Percentiles rank a stretch among this genome's conserved stretches.
These are phyloP conservation scores for Plemyria rubiginata DNA, from an alignment of 2,888 invertebrate species.

Conservation along the genomic window DNA sequence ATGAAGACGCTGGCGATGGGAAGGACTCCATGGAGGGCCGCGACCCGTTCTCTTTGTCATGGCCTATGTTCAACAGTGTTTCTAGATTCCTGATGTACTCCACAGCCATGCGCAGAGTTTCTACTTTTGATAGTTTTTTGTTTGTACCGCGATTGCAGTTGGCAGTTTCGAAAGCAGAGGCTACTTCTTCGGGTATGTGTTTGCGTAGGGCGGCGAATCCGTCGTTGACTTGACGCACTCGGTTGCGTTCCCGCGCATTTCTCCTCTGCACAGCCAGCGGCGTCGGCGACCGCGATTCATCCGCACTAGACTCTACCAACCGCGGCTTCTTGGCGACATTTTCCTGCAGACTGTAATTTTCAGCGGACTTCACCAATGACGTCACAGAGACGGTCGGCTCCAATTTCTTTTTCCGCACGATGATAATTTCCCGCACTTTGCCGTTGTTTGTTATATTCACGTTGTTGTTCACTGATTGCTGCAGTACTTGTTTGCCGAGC, in stretches of 20 bases:
- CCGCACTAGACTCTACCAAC: slow-evolving; percentile 74
- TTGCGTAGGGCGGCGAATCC: slow-evolving; percentile 95
- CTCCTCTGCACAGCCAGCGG: slow-evolving; percentile 93
- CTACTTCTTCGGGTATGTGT: slow-evolving; percentile 93
- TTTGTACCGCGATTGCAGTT: slow-evolving; percentile 87
- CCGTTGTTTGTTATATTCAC: slow-evolving; percentile 81
- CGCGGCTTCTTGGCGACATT: slow-evolving; percentile 67
- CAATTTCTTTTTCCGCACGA: slow-evolving; percentile 81
- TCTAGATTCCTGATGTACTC: slow-evolving; percentile 95
- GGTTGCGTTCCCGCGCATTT: slow-evolving; percentile 96
- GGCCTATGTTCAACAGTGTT: slow-evolving; percentile 88
- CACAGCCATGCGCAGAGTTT: slow-evolving; percentile 95
- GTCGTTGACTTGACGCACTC: slow-evolving; percentile 96
- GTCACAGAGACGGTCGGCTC: slow-evolving; percentile 75
- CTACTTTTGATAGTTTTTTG: slow-evolving; percentile 94
- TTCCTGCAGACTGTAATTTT: slow-evolving; percentile 45
- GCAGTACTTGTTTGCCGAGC: slow-evolving; percentile 87
- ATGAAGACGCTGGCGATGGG: slow-evolving; percentile 81
- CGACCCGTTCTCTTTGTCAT: slow-evolving; percentile 80
- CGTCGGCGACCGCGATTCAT: slow-evolving; percentile 84
- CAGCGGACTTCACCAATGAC: slow-evolving; percentile 71
- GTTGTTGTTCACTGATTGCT: slow-evolving; percentile 86
- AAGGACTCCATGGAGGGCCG: slow-evolving; percentile 77
- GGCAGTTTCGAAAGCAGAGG: slow-evolving; percentile 87
- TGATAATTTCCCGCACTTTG: slow-evolving; percentile 80